Evolutionary conservation across 2,797 vertebrate species (phyloP), one percentile per base, ranked within the genome.

Genomic region (Sciurus carolinensis): DNA sequence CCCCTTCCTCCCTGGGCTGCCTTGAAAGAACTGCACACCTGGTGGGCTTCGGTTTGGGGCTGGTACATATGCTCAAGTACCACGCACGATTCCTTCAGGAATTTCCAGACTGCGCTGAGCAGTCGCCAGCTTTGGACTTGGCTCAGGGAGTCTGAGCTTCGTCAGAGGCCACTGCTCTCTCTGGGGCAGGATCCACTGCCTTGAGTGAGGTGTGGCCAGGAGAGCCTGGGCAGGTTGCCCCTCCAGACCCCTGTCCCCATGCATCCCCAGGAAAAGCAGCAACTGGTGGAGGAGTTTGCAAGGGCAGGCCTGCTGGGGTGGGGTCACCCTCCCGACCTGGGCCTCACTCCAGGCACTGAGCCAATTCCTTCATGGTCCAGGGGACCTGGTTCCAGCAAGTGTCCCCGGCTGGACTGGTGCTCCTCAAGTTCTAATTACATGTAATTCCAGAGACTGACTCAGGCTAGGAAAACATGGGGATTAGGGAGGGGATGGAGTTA

Each of bases 71-170:
- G n/a, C n/a, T n/a, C n/a, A n/a, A n/a, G n/a, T n/a, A n/a, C n/a
- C 4, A 1, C 5, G 1, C 28, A 7, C 10, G 4, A 8, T 36
- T 52, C 64, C 54, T 0, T 1, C 0, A 20, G 54, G 24, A 1
- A 0, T 22, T 24, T 59, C 42, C 73, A 72, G 57, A 59, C 0
- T 0, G 4, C 33, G 42, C 54, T 0, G 7, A 36, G 44, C 39
- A 8, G 30, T 2, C 3, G 47, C 44, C 39, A 42, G 76, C 76
- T 73, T 69, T 30, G 30, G 44, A 3, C 5, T 54, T 17, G 50
- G 57, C 47, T 12, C 2, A 3, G 28, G 9, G 10, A 13, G 47
- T 33, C 75, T 15, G 30, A 42, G 87, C 5, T 4, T 28, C 30
- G 2, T 2, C 8, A 17, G 30, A 33, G 33, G 14, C 24, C 14